Evolutionary conservation across 1,140 invertebrate species (phyloP), one percentile per base, ranked within the genome.

Genomic region (Conus betulinus): DNA sequence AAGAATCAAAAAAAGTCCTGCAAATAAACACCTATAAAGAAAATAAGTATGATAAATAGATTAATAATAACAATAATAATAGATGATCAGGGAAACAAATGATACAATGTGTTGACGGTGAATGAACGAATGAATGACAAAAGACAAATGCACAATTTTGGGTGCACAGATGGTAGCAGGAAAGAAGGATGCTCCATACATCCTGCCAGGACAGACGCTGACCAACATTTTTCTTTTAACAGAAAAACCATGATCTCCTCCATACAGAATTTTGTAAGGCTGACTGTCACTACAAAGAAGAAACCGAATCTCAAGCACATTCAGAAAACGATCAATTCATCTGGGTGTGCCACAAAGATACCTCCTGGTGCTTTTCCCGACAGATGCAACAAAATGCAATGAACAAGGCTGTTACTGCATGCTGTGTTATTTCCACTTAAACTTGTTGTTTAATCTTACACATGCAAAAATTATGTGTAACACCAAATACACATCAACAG

Each of bases 331-430:
- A n/a, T 11, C 6, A n/a, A 71, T 6, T 13, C 1, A 63, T 63
- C 6, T 5, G 20, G 67, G 20, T n/a, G 67, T 23, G 67, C 67
- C 15, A 71, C 23, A 71, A n/a, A 71, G 60, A 87, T 87, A 87
- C 85, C 85, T 87, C 85, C 10, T 78, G 85, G 27, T 87, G 85
- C 85, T 87, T 79, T 57, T 71, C 84, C 23, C 17, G 74, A 23
- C 81, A 63, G 84, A 86, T 60, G 85, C 85, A 79, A 87, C 74
- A 71, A 53, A 84, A 84, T 63, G 85, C 17, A 78, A 87, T 53
- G 51, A 81, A 81, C 10, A 81, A 71, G 6, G 7, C 11, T 71
- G 17, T 71, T 71, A 71, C 4, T 23, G 20, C 67, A 71, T 71
- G 67, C 67, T 71, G 67, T n/a, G n/a, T 71, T 71, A 71, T 71